Evolutionary conservation across 2,113 vertebrate species (phyloP).

Genomic region (Agelaius phoeniceus): DNA sequence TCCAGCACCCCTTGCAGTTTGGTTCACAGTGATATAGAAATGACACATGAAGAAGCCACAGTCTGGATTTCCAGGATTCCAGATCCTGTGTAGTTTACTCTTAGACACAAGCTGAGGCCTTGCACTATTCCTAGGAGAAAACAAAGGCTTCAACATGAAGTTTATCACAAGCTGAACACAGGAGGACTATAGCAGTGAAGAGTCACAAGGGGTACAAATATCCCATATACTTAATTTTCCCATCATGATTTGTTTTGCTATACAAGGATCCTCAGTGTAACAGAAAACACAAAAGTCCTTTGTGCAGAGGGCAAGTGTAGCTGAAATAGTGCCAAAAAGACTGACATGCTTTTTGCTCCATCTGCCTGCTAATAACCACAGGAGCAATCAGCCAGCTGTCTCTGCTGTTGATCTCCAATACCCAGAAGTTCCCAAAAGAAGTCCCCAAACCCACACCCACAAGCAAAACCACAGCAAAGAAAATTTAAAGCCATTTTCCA

Average conservation of each 20-base stretch:
- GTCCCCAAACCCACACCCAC: neutral
- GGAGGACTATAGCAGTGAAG: neutral
- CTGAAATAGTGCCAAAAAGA: constrained; percentile 51
- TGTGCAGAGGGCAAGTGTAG: constrained; percentile 47
- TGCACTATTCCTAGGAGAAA: neutral
- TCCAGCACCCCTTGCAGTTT: neutral
- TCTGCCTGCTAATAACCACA: constrained; percentile 50
- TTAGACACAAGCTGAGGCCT: neutral
- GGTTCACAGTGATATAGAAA: neutral
- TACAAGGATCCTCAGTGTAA: constrained; percentile 35
- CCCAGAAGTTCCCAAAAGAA: neutral
- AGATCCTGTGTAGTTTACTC: neutral
- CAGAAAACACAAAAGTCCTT: neutral
- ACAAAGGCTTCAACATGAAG: neutral
- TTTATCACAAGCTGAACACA: neutral
- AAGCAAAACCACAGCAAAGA: neutral
- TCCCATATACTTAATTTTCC: constrained; percentile 49
- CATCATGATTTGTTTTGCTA: constrained; percentile 42
- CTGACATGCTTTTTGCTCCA: constrained; percentile 60
- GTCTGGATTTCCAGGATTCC: neutral
- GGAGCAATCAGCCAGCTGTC: constrained; percentile 49
- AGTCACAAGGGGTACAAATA: constrained; percentile 24
- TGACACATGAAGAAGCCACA: neutral
- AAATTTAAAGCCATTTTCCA: neutral
- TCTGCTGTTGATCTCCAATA: neutral